Conservation (phyloP, 2,888 invertebrate genomes). For the Diadegma fenestrale region DNA sequence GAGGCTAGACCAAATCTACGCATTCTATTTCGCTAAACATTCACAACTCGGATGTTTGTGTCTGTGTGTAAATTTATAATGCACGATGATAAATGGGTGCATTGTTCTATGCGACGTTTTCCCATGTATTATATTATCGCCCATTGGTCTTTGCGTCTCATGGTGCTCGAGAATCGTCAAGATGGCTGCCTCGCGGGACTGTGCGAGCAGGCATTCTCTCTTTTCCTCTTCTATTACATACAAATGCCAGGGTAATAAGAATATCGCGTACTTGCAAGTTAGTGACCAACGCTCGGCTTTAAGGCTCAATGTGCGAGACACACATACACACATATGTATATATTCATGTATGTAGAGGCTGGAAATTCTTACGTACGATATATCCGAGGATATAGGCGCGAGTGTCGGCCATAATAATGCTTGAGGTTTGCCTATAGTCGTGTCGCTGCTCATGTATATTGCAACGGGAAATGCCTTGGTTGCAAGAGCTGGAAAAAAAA, state of each 20-base stretch:
- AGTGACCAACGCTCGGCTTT: slow-evolving; percentile 68
- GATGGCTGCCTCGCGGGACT: slow-evolving; percentile 63
- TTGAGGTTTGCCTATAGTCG: slow-evolving; percentile 35
- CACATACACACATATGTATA: not conserved
- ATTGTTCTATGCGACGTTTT: slow-evolving; percentile 68
- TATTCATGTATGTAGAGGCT: not conserved
- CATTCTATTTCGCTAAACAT: slow-evolving; percentile 10
- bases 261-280: slow-evolving; percentile 67
- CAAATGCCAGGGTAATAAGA: slow-evolving; percentile 79
- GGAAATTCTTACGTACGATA: slow-evolving; percentile 9
- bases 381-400: slow-evolving; percentile 47
- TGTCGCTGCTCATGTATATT: slow-evolving; percentile 66
- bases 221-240: slow-evolving; percentile 76
- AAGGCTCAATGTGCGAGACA: slow-evolving; percentile 15
- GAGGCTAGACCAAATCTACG: slow-evolving; percentile 12
- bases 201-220: slow-evolving; percentile 49
- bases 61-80: slow-evolving; percentile 19
- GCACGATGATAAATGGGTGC: slow-evolving; percentile 76
- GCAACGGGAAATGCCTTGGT: slow-evolving; percentile 56
- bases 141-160: slow-evolving; percentile 70
- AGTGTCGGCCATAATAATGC: slow-evolving; percentile 66
- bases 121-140: slow-evolving; percentile 43
- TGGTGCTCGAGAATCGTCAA: slow-evolving; percentile 59
- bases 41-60: not conserved
- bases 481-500: slow-evolving; percentile 12